A percentile compares a stretch with the other conserved stretches of the same genome.
phyloP scores from a whole-genome alignment of 2,797 vertebrate species.

The Enteromius thamalakanensis region DNA sequence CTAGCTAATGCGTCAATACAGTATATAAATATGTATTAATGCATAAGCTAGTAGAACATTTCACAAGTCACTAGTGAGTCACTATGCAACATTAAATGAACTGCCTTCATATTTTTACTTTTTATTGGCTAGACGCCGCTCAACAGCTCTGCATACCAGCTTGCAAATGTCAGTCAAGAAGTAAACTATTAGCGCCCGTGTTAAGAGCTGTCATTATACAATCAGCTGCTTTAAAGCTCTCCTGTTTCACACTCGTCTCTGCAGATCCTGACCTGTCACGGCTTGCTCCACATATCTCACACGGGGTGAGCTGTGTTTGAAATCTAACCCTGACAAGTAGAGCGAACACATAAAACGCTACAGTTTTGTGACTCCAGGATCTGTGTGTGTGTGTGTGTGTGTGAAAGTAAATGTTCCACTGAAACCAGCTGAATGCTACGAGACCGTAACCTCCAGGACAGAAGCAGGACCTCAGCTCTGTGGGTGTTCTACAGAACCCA shows the following conservation, averaged over 20 bases:
- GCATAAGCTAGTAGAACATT: too few species aligned
- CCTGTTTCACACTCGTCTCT: slow-evolving; percentile 42
- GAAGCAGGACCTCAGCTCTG: neutral
- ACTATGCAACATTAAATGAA: neutral
- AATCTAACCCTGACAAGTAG: neutral
- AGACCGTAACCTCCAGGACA: neutral
- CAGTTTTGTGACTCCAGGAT: neutral
- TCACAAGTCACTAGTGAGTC: neutral
- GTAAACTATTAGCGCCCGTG: slow-evolving; percentile 56
- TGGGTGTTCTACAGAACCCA: neutral
- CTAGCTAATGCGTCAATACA: neutral
- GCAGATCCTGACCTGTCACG: slow-evolving; percentile 42
- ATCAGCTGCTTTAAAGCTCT: slow-evolving; percentile 55
- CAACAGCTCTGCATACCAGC: slow-evolving; percentile 29
- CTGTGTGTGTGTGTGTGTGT: neutral
- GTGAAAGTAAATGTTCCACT: neutral
- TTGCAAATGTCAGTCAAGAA: slow-evolving; percentile 53
- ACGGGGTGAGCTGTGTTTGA: neutral
- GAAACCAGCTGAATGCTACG: neutral
- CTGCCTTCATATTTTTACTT: neutral
- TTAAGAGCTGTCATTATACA: slow-evolving; percentile 57
- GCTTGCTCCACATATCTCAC: slow-evolving; percentile 53
- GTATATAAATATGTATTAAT: neutral
- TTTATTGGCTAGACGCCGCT: neutral
- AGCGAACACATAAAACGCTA: neutral